Conservation (phyloP, 2,888 invertebrate species). For the Beris morrisii region DNA sequence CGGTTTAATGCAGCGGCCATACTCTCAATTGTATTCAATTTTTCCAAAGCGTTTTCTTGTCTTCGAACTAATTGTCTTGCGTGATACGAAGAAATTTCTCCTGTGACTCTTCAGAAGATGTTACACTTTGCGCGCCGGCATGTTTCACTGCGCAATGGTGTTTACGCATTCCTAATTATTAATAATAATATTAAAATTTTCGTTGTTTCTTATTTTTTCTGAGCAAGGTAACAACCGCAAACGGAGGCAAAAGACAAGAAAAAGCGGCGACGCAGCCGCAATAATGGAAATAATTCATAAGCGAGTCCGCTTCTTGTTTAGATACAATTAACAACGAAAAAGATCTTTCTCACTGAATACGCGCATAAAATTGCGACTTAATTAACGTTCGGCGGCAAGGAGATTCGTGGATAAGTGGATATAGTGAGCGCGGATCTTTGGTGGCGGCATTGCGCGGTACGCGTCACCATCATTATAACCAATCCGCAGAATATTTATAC, state of each 20-base stretch:
- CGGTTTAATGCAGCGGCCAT: constrained; percentile 7
- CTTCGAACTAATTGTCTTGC: constrained; percentile 8
- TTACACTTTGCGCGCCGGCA: constrained; percentile 4
- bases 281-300: constrained; percentile 34
- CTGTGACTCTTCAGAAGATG: constrained; percentile 8
- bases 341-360: constrained; percentile 34
- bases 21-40: constrained; percentile 18
- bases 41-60: constrained; percentile 10
- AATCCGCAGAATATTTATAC: too few species aligned
- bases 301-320: constrained; percentile 28
- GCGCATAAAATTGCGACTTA: constrained; percentile 34
- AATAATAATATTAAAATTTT: constrained; percentile 17
- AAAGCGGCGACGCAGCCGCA: constrained; percentile 18
- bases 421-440: not conserved
- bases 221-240: constrained; percentile 14
- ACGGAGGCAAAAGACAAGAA: not conserved
- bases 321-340: constrained; percentile 31
- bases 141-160: constrained; percentile 20
- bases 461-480: too few species aligned
- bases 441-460: too few species aligned
- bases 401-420: constrained; percentile 18
- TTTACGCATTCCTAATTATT: constrained; percentile 31
- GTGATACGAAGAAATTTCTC: constrained; percentile 13
- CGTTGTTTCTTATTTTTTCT: not conserved
- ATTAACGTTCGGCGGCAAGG: constrained; percentile 10